These are phyloP conservation scores for Epinotia demarniana DNA, from an alignment of 2,888 invertebrate species.

Conservation along the genomic window DNA sequence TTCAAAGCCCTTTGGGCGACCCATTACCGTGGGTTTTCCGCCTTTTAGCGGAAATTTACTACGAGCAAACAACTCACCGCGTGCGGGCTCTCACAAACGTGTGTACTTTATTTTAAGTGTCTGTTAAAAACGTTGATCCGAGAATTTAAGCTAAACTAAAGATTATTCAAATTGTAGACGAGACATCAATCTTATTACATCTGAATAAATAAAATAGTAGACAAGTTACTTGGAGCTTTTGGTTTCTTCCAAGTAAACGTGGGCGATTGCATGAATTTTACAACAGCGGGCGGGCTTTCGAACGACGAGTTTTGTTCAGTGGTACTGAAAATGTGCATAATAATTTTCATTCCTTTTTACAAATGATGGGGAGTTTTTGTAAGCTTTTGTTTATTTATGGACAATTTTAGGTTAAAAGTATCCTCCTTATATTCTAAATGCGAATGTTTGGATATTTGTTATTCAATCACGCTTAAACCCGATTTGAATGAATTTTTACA, in stretches of 20 bases:
- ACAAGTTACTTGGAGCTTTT: slow-evolving; percentile 19
- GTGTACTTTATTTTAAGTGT: no score
- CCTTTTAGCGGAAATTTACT: no score
- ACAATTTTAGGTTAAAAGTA: no score
- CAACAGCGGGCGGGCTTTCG: slow-evolving; percentile 20
- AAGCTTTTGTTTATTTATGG: not conserved
- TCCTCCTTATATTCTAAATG: no score
- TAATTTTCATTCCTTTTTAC: not conserved
- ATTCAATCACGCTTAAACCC: no score
- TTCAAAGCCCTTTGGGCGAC: no score
- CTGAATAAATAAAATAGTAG: slow-evolving; percentile 42
- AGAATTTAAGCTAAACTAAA: slow-evolving; percentile 5
- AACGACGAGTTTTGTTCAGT: slow-evolving; percentile 17
- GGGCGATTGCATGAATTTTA: slow-evolving; percentile 41
- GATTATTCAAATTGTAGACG: slow-evolving; percentile 34
- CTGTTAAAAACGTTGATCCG: not conserved
- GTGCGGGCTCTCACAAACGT: no score
- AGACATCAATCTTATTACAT: slow-evolving; percentile 32
- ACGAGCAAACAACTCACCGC: no score
- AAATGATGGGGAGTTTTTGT: not conserved
- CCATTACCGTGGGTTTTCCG: no score
- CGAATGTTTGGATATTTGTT: no score
- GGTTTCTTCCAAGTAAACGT: slow-evolving; percentile 29
- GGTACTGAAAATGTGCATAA: not conserved
- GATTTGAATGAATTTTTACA: no score